A percentile compares a stretch with the other conserved stretches of the same genome.
Conservation (phyloP, 2,888 invertebrate species). For the Sarcophaga carnaria region DNA sequence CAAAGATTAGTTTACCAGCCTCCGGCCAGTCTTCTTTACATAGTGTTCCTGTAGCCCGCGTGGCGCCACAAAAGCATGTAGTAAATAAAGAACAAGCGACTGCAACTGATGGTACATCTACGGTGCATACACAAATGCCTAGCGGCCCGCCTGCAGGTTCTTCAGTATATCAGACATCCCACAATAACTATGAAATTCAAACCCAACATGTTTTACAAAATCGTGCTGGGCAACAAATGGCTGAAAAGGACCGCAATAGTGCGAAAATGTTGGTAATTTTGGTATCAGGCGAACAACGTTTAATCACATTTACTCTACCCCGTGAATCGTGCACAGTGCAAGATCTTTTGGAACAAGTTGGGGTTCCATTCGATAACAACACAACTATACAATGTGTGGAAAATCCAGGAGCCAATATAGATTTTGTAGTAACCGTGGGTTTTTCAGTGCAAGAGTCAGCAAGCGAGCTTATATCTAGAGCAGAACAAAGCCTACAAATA, state of each 20-base stretch:
- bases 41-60: slow-evolving; percentile 71
- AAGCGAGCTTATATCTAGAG: slow-evolving; percentile 80
- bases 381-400: slow-evolving; percentile 89
- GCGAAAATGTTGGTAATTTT: slow-evolving; percentile 91
- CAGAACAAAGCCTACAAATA: slow-evolving; percentile 80
- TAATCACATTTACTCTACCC: slow-evolving; percentile 91
- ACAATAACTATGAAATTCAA: slow-evolving; percentile 81
- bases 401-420: slow-evolving; percentile 88
- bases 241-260: slow-evolving; percentile 82
- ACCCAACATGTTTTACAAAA: slow-evolving; percentile 82
- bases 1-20: slow-evolving; percentile 71
- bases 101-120: slow-evolving; percentile 29
- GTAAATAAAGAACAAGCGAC: slow-evolving; percentile 52
- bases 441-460: slow-evolving; percentile 80
- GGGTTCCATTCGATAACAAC: slow-evolving; percentile 86
- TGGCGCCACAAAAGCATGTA: slow-evolving; percentile 72
- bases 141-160: slow-evolving; percentile 70
- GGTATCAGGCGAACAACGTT: slow-evolving; percentile 89
- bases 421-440: slow-evolving; percentile 90
- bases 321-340: slow-evolving; percentile 92
- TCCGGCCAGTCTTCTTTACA: slow-evolving; percentile 68
- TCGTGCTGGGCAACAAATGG: slow-evolving; percentile 77
- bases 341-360: slow-evolving; percentile 90
- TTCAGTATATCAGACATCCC: slow-evolving; percentile 79
- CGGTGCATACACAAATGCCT: slow-evolving; percentile 32